Percentiles rank a stretch among this genome's conserved stretches.
Evolutionary conservation across 2,113 vertebrate species (phyloP).

Genomic region (Lophura nycthemera): DNA sequence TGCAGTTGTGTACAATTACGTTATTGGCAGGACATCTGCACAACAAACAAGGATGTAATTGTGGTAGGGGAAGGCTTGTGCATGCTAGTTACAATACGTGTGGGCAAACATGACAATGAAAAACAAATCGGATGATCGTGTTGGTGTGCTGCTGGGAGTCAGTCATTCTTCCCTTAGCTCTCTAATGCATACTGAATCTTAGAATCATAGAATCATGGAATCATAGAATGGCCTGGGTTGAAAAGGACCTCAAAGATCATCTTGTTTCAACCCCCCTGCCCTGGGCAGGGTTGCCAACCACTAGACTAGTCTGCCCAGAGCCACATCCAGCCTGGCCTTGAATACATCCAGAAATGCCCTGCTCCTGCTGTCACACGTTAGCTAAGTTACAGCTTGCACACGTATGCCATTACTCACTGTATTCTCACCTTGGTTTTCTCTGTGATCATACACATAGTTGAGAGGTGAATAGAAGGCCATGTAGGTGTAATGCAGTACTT

Average conservation of each 20-base stretch:
- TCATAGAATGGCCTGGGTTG: no score
- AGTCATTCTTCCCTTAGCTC: background rate
- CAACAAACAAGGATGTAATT: background rate
- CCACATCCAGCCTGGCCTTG: no score
- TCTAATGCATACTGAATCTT: background rate
- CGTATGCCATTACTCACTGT: rapidly evolving
- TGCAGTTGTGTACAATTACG: background rate
- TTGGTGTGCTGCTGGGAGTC: background rate
- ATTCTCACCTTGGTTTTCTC: background rate
- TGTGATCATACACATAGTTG: rapidly evolving
- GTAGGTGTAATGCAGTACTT: background rate
- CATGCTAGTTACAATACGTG: background rate
- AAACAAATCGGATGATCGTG: background rate
- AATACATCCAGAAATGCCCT: background rate
- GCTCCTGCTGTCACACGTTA: background rate
- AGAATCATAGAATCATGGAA: no score
- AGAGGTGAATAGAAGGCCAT: background rate
- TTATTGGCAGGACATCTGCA: background rate
- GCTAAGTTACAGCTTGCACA: background rate
- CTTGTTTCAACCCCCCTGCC: no score
- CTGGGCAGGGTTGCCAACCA: no score
- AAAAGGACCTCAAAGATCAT: no score
- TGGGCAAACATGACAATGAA: rapidly evolving
- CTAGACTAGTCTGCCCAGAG: no score
- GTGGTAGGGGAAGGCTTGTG: background rate